These are phyloP conservation scores for Eristalis tenax DNA, from an alignment of 2,888 invertebrate genomes.

Conservation along the genomic window DNA sequence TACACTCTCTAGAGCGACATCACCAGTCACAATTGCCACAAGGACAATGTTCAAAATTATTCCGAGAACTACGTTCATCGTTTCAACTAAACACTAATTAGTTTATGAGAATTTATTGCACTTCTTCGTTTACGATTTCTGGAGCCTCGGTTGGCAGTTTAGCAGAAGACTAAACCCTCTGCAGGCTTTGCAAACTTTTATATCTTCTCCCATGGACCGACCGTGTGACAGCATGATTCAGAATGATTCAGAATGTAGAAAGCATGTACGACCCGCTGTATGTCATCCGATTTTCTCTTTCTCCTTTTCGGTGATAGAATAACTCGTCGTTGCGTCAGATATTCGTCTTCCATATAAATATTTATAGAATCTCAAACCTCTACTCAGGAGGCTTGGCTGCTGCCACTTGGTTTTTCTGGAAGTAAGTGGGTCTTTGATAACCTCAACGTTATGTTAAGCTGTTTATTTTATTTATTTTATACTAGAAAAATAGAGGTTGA, in stretches of 20 bases:
- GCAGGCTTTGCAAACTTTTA: slow-evolving; percentile 51
- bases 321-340: slow-evolving; percentile 2
- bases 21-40: slow-evolving; percentile 25
- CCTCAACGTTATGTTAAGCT: background rate
- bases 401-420: background rate
- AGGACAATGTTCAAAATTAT: slow-evolving; percentile 33
- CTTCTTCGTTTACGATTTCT: slow-evolving; percentile 7
- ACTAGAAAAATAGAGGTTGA: background rate
- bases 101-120: background rate
- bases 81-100: background rate
- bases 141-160: slow-evolving; percentile 28
- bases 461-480: background rate
- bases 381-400: background rate
- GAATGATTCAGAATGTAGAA: slow-evolving; percentile 61
- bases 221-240: slow-evolving; percentile 11
- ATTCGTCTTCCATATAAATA: slow-evolving; percentile 36
- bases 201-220: slow-evolving; percentile 20
- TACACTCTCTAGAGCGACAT: slow-evolving; percentile 27
- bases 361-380: slow-evolving; percentile 19
- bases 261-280: slow-evolving; percentile 34
- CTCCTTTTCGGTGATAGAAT: background rate
- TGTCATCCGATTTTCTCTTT: slow-evolving; percentile 57
- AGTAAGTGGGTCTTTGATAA: background rate
- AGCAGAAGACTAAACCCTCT: slow-evolving; percentile 49
- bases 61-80: slow-evolving; percentile 32